Evolutionary conservation across 2,113 vertebrate species (phyloP).

Genomic region (Vidua chalybeata): DNA sequence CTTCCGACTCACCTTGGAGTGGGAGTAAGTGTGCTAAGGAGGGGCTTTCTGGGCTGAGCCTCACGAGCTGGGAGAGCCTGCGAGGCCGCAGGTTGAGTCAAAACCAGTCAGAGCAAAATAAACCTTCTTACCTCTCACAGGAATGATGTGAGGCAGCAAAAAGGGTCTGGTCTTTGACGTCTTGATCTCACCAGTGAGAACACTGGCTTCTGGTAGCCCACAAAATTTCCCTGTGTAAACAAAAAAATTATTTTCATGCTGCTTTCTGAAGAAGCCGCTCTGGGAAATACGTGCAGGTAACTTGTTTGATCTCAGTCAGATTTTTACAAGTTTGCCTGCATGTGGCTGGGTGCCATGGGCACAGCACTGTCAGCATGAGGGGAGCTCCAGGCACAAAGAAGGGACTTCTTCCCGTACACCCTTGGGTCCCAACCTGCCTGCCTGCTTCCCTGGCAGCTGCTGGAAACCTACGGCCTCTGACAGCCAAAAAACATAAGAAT

Average conservation of each 20-base stretch:
- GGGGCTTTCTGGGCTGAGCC: background rate
- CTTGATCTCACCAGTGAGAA: background rate
- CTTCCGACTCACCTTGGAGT: background rate
- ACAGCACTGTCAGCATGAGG: background rate
- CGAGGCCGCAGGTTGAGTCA: background rate
- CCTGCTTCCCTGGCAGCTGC: background rate
- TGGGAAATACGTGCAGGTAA: background rate
- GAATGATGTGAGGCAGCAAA: background rate
- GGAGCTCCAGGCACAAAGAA: background rate
- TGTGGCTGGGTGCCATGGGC: constrained; percentile 18
- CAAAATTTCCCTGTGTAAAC: constrained; percentile 41
- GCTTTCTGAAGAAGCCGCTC: constrained; percentile 23
- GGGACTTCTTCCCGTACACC: background rate
- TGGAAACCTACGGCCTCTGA: background rate
- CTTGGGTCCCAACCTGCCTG: background rate
- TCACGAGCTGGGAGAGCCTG: background rate
- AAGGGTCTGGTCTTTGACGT: background rate
- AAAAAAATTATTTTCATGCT: background rate
- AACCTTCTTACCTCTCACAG: background rate
- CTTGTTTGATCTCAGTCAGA: constrained; percentile 48
- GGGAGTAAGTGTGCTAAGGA: background rate
- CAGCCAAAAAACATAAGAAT: background rate
- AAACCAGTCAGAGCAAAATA: background rate
- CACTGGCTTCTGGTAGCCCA: background rate
- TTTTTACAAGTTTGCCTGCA: constrained; percentile 10